phyloP scores from a whole-genome alignment of 1,140 invertebrate species.

The Kradibia gibbosae region DNA sequence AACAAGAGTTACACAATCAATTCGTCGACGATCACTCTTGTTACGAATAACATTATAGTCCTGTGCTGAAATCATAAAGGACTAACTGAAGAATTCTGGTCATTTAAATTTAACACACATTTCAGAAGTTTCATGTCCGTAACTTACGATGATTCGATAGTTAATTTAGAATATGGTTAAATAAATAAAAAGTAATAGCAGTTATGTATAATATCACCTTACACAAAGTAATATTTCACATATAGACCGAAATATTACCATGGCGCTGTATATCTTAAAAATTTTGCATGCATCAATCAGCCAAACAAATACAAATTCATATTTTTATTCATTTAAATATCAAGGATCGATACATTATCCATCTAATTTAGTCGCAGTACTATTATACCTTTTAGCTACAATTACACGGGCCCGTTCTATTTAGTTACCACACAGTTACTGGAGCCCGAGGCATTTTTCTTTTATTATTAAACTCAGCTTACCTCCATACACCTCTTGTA shows the following conservation, averaged over 20 bases:
- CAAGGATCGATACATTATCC: not conserved
- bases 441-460: not conserved
- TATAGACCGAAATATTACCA: no score
- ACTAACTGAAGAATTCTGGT: not conserved
- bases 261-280: no score
- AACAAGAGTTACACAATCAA: not conserved
- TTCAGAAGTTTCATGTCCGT: not conserved
- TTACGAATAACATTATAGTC: not conserved
- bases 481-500: no score
- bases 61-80: not conserved
- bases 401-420: not conserved
- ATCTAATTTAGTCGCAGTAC: slow-evolving; percentile 22
- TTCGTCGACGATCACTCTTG: not conserved
- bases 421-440: not conserved
- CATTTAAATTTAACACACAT: not conserved
- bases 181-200: no score
- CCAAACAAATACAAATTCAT: not conserved
- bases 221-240: no score
- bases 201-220: no score
- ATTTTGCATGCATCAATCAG: not conserved
- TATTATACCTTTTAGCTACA: slow-evolving; percentile 15
- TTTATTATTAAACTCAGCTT: not conserved
- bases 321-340: no score
- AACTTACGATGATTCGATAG: no score
- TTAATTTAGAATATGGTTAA: no score